A percentile compares a stretch with the other conserved stretches of the same genome.
These are phyloP conservation scores for Acropora tenuis DNA, from an alignment of 64 coral and sea anemone species.

Conservation along the genomic window DNA sequence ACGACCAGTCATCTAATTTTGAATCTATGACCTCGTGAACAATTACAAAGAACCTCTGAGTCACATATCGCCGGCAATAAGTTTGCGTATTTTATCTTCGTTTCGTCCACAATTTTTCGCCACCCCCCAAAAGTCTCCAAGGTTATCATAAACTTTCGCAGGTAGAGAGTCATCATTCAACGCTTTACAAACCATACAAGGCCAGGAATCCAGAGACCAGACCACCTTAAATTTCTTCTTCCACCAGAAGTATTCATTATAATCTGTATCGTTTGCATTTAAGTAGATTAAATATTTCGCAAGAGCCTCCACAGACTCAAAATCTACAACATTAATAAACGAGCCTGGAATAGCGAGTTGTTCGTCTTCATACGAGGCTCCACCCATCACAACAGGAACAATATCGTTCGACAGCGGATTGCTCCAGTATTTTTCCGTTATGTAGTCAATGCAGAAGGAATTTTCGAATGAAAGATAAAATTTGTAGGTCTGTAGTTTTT, in stretches of 20 bases:
- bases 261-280: constrained; percentile 68
- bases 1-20: too few relatives aligned
- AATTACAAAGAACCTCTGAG: too few relatives aligned
- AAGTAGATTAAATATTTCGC: constrained; percentile 59
- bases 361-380: constrained; percentile 41
- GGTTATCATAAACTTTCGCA: constrained; percentile 45
- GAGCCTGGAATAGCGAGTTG: constrained; percentile 68
- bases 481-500: constrained; percentile 50
- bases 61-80: neutral
- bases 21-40: too few relatives aligned
- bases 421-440: constrained; percentile 81
- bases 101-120: constrained; percentile 32
- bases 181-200: constrained; percentile 58
- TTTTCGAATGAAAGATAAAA: constrained; percentile 75
- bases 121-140: constrained; percentile 49
- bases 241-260: constrained; percentile 77
- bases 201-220: constrained; percentile 18
- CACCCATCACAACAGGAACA: constrained; percentile 71
- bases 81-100: constrained; percentile 3
- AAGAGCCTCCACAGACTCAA: constrained; percentile 40
- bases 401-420: constrained; percentile 24
- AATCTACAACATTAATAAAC: constrained; percentile 65
- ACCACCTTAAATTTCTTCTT: constrained; percentile 35
- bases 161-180: constrained; percentile 51
- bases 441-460: constrained; percentile 62